Percentiles rank a stretch among this genome's conserved stretches.
Evolutionary conservation across 1,140 invertebrate species (phyloP).

Genomic region (Drosophila oshimai): DNA sequence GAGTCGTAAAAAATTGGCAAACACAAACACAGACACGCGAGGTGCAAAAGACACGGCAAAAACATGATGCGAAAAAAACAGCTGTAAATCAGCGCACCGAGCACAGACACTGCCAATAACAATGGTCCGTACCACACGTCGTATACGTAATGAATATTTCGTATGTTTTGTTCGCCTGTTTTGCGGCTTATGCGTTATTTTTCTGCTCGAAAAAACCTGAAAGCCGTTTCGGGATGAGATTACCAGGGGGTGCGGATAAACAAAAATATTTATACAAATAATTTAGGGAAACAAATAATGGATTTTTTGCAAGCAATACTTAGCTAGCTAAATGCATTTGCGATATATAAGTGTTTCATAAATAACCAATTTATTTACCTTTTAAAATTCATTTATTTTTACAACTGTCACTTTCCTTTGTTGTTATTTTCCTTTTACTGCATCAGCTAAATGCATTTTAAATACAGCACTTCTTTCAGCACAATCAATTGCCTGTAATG

Average conservation of each 20-base stretch:
- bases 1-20: slow-evolving; percentile 63
- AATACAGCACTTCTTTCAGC: too few relatives aligned
- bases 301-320: neutral
- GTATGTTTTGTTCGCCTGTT: slow-evolving; percentile 31
- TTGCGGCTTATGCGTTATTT: slow-evolving; percentile 16
- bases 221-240: neutral
- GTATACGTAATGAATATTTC: slow-evolving; percentile 60
- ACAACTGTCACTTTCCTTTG: too few relatives aligned
- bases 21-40: too few relatives aligned
- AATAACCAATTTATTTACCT: too few relatives aligned
- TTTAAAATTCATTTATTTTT: too few relatives aligned
- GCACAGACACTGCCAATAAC: slow-evolving; percentile 30
- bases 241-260: neutral
- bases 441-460: too few relatives aligned
- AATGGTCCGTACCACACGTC: slow-evolving; percentile 22
- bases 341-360: too few relatives aligned
- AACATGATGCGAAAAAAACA: slow-evolving; percentile 32
- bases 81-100: slow-evolving; percentile 61
- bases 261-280: neutral
- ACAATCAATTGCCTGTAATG: too few relatives aligned
- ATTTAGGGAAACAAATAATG: neutral
- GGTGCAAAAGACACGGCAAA: slow-evolving; percentile 54
- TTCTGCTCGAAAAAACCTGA: neutral
- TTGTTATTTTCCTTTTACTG: too few relatives aligned
- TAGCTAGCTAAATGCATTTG: too few relatives aligned